phyloP scores from a whole-genome alignment of 2,113 vertebrate species.

The Solenodon paradoxus region DNA sequence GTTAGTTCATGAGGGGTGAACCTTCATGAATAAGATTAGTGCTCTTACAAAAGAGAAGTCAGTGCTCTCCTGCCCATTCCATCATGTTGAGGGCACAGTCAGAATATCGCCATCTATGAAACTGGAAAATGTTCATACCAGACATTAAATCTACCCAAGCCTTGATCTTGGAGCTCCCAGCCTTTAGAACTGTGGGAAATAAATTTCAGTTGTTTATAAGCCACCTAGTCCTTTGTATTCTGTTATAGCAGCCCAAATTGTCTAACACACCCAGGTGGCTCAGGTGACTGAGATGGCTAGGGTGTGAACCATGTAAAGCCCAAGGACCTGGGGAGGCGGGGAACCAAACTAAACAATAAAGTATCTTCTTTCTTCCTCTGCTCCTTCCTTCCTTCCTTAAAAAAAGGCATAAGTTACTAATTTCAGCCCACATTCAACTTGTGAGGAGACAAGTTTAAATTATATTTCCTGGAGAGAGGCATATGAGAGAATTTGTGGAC shows the following conservation, averaged over 20 bases:
- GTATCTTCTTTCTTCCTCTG: too few species aligned
- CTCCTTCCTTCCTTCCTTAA: too few species aligned
- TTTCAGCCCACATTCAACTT: not conserved
- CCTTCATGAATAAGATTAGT: not conserved
- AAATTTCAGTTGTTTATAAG: not conserved
- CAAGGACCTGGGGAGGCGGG: too few species aligned
- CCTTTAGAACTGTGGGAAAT: not conserved
- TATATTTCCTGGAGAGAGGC: not conserved
- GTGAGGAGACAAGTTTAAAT: not conserved
- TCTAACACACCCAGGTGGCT: not conserved
- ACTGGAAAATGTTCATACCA: not conserved
- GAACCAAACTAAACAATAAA: too few species aligned
- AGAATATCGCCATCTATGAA: not conserved
- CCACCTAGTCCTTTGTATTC: not conserved
- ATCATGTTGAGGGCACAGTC: not conserved
- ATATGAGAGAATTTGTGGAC: conserved; percentile 5
- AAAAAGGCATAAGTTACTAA: too few species aligned
- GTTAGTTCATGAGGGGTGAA: not conserved
- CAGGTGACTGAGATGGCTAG: too few species aligned
- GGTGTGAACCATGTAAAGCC: too few species aligned
- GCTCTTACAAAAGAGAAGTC: not conserved
- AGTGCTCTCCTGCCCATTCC: not conserved
- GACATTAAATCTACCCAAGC: not conserved
- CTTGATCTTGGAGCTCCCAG: not conserved
- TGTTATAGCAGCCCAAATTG: not conserved